phyloP scores from a whole-genome alignment of 2,113 vertebrate genomes.

The Eulemur rufifrons region DNA sequence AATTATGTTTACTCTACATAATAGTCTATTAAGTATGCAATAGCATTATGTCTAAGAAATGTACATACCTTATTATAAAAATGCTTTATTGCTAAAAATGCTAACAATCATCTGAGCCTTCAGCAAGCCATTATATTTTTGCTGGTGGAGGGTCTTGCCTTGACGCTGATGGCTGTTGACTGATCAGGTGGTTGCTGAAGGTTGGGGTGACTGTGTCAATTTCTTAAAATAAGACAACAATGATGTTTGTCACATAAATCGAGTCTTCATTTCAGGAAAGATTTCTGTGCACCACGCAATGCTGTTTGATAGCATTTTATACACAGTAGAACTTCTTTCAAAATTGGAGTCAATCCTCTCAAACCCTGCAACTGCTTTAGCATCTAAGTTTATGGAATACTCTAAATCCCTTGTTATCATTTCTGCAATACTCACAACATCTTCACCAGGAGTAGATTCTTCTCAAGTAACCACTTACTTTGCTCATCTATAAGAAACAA shows the following conservation, averaged over 20 bases:
- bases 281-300: background rate
- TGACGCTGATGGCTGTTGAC: background rate
- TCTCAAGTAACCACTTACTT: background rate
- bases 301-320: background rate
- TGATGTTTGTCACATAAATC: background rate
- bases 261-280: background rate
- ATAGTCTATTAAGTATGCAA: background rate
- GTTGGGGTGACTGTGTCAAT: background rate
- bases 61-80: background rate
- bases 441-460: background rate
- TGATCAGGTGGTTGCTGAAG: background rate
- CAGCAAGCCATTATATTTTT: background rate
- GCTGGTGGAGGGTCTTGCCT: background rate
- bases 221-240: background rate
- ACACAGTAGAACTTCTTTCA: background rate
- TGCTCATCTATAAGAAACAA: background rate
- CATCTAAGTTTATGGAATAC: background rate
- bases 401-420: background rate
- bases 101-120: background rate
- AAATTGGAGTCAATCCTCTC: background rate
- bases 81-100: background rate
- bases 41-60: background rate
- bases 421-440: background rate
- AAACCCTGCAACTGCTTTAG: background rate
- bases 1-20: background rate